phyloP scores from a whole-genome alignment of 2,888 invertebrate genomes.

The Callyntrura sp. region DNA sequence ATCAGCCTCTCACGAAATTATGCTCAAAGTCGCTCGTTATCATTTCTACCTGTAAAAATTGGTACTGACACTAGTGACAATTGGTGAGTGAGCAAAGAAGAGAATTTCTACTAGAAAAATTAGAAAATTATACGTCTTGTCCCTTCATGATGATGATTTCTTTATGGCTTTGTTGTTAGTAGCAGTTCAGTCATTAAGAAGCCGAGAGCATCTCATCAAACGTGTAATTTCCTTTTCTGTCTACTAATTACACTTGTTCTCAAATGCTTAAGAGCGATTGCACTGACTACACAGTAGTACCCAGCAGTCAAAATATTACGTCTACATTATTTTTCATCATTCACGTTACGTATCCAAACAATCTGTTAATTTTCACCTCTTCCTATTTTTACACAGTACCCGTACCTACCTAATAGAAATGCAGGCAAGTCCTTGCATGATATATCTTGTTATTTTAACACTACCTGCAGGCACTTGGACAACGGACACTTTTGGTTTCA shows the following conservation, averaged over 20 bases:
- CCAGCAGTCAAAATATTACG: background rate
- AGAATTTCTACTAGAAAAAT: too few species aligned
- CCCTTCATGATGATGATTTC: too few species aligned
- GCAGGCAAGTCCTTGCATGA: background rate
- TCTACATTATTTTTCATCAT: too few species aligned
- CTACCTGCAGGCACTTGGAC: background rate
- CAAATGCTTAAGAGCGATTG: background rate
- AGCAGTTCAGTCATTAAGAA: slow-evolving; percentile 19
- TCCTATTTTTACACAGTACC: background rate
- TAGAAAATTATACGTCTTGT: too few species aligned
- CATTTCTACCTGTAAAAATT: too few species aligned
- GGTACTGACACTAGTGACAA: too few species aligned
- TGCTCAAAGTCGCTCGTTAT: too few species aligned
- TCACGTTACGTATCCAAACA: background rate
- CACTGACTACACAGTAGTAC: background rate
- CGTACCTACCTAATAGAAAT: background rate
- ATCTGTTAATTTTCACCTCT: slow-evolving; percentile 26
- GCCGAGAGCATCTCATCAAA: background rate
- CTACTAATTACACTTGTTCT: slow-evolving; percentile 37
- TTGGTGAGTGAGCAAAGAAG: too few species aligned
- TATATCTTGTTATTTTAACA: background rate
- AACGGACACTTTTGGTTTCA: slow-evolving; percentile 5
- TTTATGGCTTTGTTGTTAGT: too few species aligned
- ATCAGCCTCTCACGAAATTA: too few species aligned
- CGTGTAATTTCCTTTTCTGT: slow-evolving; percentile 41